Percentiles rank a stretch among this genome's conserved stretches.
phyloP scores from a whole-genome alignment of 2,797 vertebrate species.

The Arctocebus calabarensis region DNA sequence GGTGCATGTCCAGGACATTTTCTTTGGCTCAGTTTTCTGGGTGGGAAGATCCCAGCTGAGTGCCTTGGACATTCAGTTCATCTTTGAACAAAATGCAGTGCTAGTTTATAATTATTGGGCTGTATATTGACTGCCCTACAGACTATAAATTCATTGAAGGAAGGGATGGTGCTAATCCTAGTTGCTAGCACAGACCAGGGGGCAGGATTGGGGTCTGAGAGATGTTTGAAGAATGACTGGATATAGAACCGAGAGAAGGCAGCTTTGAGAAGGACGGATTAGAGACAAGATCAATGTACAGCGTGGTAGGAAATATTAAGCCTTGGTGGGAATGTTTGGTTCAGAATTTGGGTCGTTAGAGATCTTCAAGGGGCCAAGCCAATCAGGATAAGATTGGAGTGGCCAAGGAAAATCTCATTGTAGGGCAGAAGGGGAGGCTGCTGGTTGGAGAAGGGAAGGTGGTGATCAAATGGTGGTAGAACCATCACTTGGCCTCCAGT shows the following conservation, averaged over 20 bases:
- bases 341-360: neutral
- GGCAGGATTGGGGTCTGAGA: neutral
- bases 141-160: neutral
- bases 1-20: neutral
- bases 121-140: neutral
- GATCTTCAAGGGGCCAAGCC: neutral
- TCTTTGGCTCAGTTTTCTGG: neutral
- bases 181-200: neutral
- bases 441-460: neutral
- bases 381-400: neutral
- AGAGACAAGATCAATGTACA: neutral
- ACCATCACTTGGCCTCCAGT: neutral
- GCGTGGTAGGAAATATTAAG: neutral
- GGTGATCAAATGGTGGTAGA: neutral
- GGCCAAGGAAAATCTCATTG: neutral
- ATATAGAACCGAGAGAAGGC: neutral
- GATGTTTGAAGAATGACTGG: neutral
- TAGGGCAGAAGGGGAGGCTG: no score
- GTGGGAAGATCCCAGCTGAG: neutral
- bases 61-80: neutral
- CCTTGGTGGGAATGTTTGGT: neutral
- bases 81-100: neutral
- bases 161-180: neutral
- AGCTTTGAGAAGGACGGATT: neutral
- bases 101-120: neutral